These are phyloP conservation scores for Sylvilagus floridanus DNA, from an alignment of 2,797 vertebrate genomes.

Conservation along the genomic window DNA sequence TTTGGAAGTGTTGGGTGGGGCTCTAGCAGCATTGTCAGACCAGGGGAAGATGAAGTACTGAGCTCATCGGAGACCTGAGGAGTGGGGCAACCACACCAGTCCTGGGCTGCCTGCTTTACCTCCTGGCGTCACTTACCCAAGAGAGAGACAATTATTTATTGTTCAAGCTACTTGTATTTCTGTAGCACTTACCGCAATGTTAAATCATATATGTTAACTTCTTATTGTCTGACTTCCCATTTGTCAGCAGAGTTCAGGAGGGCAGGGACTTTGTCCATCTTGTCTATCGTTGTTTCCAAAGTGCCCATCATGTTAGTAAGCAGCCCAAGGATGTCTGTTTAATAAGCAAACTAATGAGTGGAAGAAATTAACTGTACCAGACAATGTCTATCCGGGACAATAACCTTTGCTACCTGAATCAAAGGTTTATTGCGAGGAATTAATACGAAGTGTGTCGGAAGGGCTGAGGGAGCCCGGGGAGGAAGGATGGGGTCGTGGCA, in stretches of 20 bases:
- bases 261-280: neutral
- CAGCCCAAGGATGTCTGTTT: neutral
- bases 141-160: neutral
- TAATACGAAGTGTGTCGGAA: neutral
- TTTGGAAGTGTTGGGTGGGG: neutral
- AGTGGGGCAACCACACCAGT: neutral
- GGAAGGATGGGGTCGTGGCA: neutral
- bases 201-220: neutral
- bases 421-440: neutral
- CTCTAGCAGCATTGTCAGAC: neutral
- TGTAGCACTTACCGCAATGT: neutral
- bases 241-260: neutral
- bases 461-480: neutral
- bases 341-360: neutral
- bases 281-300: conserved; percentile 24
- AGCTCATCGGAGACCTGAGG: neutral
- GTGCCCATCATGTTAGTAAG: neutral
- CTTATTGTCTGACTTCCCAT: neutral
- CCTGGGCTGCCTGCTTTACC: neutral
- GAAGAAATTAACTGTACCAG: conserved; percentile 12
- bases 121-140: neutral
- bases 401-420: conserved; percentile 12
- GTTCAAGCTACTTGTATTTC: neutral
- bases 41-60: neutral
- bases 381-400: neutral